Evolutionary conservation across 2,888 invertebrate species (phyloP).

Genomic region (Pristionchus fissidentatus): DNA sequence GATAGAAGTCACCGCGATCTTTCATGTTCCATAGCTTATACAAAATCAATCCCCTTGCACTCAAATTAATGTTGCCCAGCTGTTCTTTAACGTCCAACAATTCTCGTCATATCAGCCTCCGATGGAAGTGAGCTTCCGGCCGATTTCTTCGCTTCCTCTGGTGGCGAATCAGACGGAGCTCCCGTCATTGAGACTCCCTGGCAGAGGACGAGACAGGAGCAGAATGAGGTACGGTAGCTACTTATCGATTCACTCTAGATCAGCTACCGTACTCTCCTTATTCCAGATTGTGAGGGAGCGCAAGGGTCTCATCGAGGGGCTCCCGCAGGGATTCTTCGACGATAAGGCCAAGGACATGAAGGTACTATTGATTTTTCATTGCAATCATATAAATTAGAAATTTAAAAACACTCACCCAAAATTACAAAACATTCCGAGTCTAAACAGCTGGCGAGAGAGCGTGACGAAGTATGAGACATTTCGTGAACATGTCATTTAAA

Average conservation of each 20-base stretch:
- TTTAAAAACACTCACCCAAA: not conserved
- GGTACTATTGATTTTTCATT: not conserved
- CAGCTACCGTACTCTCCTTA: not conserved
- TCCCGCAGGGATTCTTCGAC: conserved; percentile 67
- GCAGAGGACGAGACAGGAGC: conserved; percentile 53
- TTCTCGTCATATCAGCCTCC: not conserved
- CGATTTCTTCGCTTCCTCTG: conserved; percentile 52
- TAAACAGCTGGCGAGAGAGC: too few relatives aligned
- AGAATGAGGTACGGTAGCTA: conserved; percentile 38
- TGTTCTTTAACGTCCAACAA: not conserved
- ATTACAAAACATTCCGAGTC: not conserved
- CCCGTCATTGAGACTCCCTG: conserved; percentile 50
- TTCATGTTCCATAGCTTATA: not conserved
- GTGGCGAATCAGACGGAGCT: not conserved
- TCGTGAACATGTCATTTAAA: not conserved
- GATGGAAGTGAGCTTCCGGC: conserved; percentile 47
- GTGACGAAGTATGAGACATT: too few relatives aligned
- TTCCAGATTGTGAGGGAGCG: conserved; percentile 43
- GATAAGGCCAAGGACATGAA: conserved; percentile 62
- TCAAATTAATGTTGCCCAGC: not conserved
- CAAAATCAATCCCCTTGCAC: not conserved
- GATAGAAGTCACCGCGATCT: not conserved
- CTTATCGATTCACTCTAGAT: not conserved
- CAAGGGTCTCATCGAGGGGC: conserved; percentile 58
- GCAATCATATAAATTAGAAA: not conserved